phyloP scores from a whole-genome alignment of 2,888 invertebrate genomes.

The Nycteola revayana region DNA sequence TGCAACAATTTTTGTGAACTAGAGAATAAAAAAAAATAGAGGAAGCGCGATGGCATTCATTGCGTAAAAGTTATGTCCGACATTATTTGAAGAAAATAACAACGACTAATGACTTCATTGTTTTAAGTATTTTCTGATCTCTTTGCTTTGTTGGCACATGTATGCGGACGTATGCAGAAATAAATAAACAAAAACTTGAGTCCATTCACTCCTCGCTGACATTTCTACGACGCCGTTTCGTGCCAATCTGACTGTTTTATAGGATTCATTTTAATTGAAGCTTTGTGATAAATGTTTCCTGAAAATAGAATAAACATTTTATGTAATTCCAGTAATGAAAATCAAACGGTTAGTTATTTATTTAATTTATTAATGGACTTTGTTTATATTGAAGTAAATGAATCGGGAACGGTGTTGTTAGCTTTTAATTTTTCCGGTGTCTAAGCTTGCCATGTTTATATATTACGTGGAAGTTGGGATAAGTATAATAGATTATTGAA shows the following conservation, averaged over 20 bases:
- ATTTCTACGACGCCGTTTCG: constrained; percentile 63
- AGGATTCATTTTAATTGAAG: constrained; percentile 45
- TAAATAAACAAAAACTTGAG: constrained; percentile 71
- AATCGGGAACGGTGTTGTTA: too few relatives aligned
- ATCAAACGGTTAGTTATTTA: too few relatives aligned
- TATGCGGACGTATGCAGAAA: constrained; percentile 70
- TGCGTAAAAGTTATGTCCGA: constrained; percentile 34
- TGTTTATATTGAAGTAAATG: too few relatives aligned
- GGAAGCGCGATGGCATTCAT: constrained; percentile 28
- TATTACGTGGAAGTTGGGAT: too few relatives aligned
- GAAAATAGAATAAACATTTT: constrained; percentile 12
- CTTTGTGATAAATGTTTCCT: constrained; percentile 37
- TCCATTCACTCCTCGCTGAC: constrained; percentile 78
- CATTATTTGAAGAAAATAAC: constrained; percentile 44
- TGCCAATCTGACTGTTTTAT: constrained; percentile 63
- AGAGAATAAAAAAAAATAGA: constrained; percentile 19
- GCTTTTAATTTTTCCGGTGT: too few relatives aligned
- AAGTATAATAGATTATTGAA: too few relatives aligned
- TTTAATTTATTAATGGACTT: too few relatives aligned
- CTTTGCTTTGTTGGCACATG: constrained; percentile 68
- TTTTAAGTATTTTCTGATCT: constrained; percentile 57
- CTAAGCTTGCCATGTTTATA: too few relatives aligned
- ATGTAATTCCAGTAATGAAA: too few relatives aligned
- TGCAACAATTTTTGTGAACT: too few relatives aligned
- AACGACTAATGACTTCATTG: constrained; percentile 54